Conservation (phyloP, 2,113 vertebrate species). For the Catharus minimus region DNA sequence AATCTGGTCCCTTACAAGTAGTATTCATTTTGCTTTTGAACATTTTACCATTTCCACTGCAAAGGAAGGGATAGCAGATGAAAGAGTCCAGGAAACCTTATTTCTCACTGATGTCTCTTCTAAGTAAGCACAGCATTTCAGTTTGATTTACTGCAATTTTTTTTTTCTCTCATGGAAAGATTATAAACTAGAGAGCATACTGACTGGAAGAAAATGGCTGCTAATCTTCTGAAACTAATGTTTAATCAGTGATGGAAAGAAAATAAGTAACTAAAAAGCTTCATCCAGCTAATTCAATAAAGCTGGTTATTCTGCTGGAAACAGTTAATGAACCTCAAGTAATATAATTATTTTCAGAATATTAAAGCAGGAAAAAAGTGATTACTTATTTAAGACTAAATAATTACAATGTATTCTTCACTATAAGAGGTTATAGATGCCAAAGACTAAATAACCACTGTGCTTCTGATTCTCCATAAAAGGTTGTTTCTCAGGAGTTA, state of each 20-base stretch:
- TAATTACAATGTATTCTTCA: constrained; percentile 52
- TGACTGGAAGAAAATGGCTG: constrained; percentile 41
- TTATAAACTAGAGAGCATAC: constrained; percentile 28
- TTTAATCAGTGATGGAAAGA: constrained; percentile 64
- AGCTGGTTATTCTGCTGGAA: constrained; percentile 64
- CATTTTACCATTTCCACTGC: not conserved
- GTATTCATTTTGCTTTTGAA: not conserved
- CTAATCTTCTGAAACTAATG: constrained; percentile 62
- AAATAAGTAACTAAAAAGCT: constrained; percentile 60
- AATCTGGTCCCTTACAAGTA: not conserved
- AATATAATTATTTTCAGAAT: constrained; percentile 69
- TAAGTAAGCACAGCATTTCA: constrained; percentile 1
- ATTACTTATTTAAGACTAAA: constrained; percentile 69
- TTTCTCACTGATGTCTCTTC: not conserved
- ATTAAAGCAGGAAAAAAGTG: constrained; percentile 58
- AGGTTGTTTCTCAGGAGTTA: constrained; percentile 19
- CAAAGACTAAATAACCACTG: constrained; percentile 17
- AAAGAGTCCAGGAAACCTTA: not conserved
- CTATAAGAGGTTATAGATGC: constrained; percentile 23
- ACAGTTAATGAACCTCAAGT: constrained; percentile 65
- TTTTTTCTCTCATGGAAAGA: not conserved
- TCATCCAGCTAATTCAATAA: constrained; percentile 67
- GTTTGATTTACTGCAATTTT: not conserved
- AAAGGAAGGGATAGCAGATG: not conserved
- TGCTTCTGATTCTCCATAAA: not conserved